Evolutionary conservation across 2,888 invertebrate species (phyloP), one percentile per base, ranked within the genome.

Genomic region (Serrognathus titanus): DNA sequence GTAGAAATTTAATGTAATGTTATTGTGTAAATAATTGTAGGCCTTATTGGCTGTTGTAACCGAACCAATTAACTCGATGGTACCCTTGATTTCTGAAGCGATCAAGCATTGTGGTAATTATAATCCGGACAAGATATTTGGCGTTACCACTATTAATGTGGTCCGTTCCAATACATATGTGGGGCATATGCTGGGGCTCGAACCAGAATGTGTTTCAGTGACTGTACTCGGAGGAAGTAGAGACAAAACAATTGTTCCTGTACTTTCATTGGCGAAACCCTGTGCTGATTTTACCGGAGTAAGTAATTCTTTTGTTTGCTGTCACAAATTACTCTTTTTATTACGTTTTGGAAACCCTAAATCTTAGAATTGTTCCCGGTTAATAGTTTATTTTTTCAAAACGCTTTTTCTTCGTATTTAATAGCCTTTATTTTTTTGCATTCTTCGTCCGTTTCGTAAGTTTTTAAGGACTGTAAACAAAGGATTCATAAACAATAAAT

Each of bases 201-300:
- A 85, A 63, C 86, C 90, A 1, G 79, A 82, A 60, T 80, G 82
- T 60, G 86, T 90, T 9, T 76, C 80, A 62, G 85, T 91, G 7
- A 93, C 93, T 0, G 87, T 93, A 0, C 80, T 86, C 50, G 92
- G 93, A 36, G 94, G 94, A 0, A 87, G 89, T 73, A 85, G 87
- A 13, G 83, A 85, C 10, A 82, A 83, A 59, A 91, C 91, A 1
- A 85, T 88, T 61, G 82, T 94, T 16, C 93, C 93, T 0, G 77
- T 94, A 12, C 80, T 92, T 55, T 91, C 92, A 1, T 87, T 88
- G 69, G 81, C 84, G 3, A 82, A 79, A 55, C 91, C 77, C 1
- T 71, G 71, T 60, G 60, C 66, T 9, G 73, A 74, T 50, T 75
- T 75, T 55, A 71, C 69, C 10, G 66, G 68, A 55, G 73, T 73